Evolutionary conservation across 2,888 invertebrate genomes (phyloP), one percentile per base, ranked within the genome.

Genomic region (Sinelater perroti): DNA sequence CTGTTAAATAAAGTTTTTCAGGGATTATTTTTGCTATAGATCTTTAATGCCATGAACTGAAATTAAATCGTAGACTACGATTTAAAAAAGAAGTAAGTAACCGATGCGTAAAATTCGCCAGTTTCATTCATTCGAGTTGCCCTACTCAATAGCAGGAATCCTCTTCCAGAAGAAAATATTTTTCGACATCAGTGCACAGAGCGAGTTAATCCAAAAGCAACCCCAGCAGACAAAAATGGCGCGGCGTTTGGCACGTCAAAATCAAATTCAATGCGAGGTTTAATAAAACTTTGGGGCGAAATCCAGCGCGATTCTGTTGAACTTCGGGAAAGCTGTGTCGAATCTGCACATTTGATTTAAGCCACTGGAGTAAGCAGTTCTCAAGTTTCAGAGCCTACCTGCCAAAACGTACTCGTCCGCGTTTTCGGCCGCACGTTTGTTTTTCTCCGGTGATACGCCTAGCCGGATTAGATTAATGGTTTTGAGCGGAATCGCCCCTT

Each of bases 211-310:
- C 11, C 20, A 46, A 46, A 14, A 46, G 46, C 17, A 46, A 31
- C 28, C 33, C 46, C 46, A 13, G 11, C 31, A 46, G 46, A 16
- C 30, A 46, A 31, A 46, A 31, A 33, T 46, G 33, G 31, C 33
- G 14, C 20, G 30, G 20, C 20, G 46, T 46, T 46, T 46, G 46
- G 46, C 16, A 46, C 33, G 46, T 46, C 33, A 33, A 46, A 46
- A 46, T 31, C 33, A 46, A 49, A 49, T 49, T 49, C 36, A 26
- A 35, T 49, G 47, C 36, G 47, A 49, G 33, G 47, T 49, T 49
- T 49, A 49, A 36, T 35, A 49, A 49, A 49, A 49, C 47, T 35
- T 49, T 49, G 31, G 36, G 21, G 26, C 36, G 35, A 49, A 49
- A 49, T 21, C 35, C 33, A 49, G 36, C 36, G 36, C 47, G 35